These are phyloP conservation scores for Oreochromis aureus DNA, from an alignment of 2,113 vertebrate genomes.

Conservation along the genomic window DNA sequence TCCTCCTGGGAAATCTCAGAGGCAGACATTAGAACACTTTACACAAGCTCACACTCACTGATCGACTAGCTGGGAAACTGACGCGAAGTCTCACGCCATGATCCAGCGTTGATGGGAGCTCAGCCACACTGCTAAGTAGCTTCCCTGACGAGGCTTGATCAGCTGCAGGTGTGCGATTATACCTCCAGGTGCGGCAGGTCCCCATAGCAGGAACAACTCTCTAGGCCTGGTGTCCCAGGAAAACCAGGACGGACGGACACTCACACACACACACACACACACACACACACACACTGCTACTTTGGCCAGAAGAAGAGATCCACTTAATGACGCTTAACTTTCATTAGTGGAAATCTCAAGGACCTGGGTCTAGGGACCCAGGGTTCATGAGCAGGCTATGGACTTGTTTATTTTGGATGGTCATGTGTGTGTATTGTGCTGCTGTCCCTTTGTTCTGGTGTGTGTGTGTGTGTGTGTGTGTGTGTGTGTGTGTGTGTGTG, in stretches of 20 bases:
- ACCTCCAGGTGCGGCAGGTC: neutral
- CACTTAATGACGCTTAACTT: neutral
- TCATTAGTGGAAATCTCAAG: neutral
- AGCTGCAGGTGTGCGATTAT: neutral
- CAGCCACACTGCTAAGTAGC: neutral
- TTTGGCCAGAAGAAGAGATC: neutral
- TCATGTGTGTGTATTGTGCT: neutral
- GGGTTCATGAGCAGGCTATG: fast-evolving
- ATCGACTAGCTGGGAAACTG: neutral
- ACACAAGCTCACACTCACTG: neutral
- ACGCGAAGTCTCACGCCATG: fast-evolving
- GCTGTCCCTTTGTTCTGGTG: neutral
- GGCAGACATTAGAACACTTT: neutral
- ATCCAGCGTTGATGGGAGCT: neutral
- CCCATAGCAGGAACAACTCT: neutral
- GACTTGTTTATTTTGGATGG: neutral
- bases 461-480: neutral
- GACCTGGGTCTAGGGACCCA: neutral
- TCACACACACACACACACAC: neutral
- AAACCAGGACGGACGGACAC: neutral
- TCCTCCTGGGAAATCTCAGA: neutral
- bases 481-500: neutral
- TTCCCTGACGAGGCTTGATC: neutral
- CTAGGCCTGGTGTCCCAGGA: neutral
- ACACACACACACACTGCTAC: neutral